phyloP scores from a whole-genome alignment of 2,113 vertebrate genomes.

The Pollachius pollachius region DNA sequence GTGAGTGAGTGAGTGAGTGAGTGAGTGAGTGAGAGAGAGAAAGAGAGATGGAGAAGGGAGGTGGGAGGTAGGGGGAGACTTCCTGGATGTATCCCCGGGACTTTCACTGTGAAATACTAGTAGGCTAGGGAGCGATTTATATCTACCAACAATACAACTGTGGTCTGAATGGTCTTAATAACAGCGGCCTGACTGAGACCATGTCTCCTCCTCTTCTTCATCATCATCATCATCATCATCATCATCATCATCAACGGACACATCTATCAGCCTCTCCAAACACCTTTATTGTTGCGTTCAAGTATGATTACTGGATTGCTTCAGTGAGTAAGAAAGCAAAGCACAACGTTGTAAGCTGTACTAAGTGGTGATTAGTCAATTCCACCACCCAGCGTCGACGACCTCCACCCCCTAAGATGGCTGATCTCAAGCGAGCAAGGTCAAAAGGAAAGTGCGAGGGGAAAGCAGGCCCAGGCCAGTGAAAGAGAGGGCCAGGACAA shows the following conservation, averaged over 20 bases:
- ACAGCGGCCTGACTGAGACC: neutral
- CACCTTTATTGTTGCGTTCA: neutral
- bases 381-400: too few species aligned
- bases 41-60: too few species aligned
- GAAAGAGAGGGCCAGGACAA: slow-evolving; percentile 24
- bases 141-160: slow-evolving; percentile 54
- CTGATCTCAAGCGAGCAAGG: neutral
- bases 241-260: too few species aligned
- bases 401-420: neutral
- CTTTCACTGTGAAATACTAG: slow-evolving; percentile 39
- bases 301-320: too few species aligned
- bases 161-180: slow-evolving; percentile 51
- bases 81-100: slow-evolving; percentile 28
- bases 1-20: too few species aligned
- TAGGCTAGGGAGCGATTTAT: slow-evolving; percentile 50
- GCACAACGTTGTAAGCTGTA: too few species aligned
- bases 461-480: slow-evolving; percentile 24
- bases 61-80: slow-evolving; percentile 16
- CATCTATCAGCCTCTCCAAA: neutral
- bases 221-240: neutral
- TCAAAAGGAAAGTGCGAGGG: slow-evolving; percentile 5
- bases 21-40: too few species aligned
- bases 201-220: neutral
- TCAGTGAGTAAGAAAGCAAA: too few species aligned
- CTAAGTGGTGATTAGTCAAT: too few species aligned